phyloP scores from a whole-genome alignment of 2,797 vertebrate genomes.

The Pygocentrus nattereri region DNA sequence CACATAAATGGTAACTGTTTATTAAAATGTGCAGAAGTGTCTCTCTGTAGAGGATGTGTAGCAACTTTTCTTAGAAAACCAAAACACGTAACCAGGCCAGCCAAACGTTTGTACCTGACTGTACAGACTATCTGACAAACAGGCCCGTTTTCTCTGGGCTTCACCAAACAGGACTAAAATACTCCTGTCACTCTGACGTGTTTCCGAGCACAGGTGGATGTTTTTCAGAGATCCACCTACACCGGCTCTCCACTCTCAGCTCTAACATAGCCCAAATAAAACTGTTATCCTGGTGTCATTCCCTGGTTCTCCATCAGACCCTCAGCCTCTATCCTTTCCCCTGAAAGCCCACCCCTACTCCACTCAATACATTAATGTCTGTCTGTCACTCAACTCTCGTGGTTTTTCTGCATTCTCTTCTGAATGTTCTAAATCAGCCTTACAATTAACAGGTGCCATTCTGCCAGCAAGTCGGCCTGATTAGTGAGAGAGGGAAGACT shows the following conservation, averaged over 20 bases:
- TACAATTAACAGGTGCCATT: constrained; percentile 40
- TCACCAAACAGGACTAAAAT: not conserved
- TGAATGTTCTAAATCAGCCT: constrained; percentile 34
- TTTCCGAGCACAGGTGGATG: not conserved
- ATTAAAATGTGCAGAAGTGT: too few relatives aligned
- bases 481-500: constrained; percentile 20
- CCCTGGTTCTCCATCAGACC: not conserved
- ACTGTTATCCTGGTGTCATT: not conserved
- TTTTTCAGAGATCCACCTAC: constrained; percentile 2
- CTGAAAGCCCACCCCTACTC: not conserved
- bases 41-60: too few relatives aligned
- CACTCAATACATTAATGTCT: not conserved
- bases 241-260: not conserved
- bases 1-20: too few relatives aligned
- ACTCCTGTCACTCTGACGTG: not conserved
- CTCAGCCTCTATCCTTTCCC: not conserved
- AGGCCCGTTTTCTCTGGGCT: not conserved
- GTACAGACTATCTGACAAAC: not conserved
- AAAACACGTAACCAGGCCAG: too few relatives aligned
- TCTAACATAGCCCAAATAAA: not conserved
- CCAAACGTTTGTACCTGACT: too few relatives aligned
- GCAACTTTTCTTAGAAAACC: too few relatives aligned
- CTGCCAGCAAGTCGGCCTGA: not conserved
- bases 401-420: not conserved
- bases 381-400: not conserved